Evolutionary conservation across 2,113 vertebrate genomes (phyloP).

Genomic region (Elachura formosa): DNA sequence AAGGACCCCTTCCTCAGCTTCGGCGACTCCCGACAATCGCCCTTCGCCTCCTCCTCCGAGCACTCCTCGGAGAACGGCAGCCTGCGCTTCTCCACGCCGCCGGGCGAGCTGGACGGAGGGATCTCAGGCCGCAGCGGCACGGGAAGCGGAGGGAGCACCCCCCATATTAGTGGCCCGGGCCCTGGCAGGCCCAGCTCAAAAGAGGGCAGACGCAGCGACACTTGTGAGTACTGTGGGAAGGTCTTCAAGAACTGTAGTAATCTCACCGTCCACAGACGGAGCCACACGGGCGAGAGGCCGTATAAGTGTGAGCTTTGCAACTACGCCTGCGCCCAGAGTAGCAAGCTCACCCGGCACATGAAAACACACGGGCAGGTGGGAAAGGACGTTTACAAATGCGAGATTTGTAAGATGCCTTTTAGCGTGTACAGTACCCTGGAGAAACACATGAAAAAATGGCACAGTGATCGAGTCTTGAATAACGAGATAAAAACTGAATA

Average conservation of each 20-base stretch:
- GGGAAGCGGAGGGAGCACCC: slow-evolving; percentile 96
- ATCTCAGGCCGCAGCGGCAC: slow-evolving; percentile 97
- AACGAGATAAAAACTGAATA: slow-evolving; percentile 99
- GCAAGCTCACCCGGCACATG: slow-evolving; percentile 99
- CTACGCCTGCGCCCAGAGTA: slow-evolving; percentile 99
- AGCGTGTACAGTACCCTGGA: slow-evolving; percentile 99
- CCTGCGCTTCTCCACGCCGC: slow-evolving; percentile 97
- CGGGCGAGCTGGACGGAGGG: slow-evolving; percentile 94
- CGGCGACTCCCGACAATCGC: slow-evolving; percentile 99
- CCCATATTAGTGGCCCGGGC: slow-evolving; percentile 92
- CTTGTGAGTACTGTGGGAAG: slow-evolving; percentile 99
- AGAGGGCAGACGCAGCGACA: slow-evolving; percentile 97
- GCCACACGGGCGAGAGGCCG: slow-evolving; percentile 98
- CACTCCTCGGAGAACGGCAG: slow-evolving; percentile 99
- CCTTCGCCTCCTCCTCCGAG: slow-evolving; percentile 97
- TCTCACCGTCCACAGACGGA: slow-evolving; percentile 99
- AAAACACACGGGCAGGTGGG: slow-evolving; percentile 99
- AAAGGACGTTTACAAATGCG: slow-evolving; percentile 99
- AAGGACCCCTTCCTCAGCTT: slow-evolving; percentile 99
- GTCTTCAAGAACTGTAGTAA: slow-evolving; percentile 99
- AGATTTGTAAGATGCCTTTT: slow-evolving; percentile 99
- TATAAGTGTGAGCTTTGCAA: slow-evolving; percentile 99
- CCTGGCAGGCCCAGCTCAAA: slow-evolving; percentile 94
- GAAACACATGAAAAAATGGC: slow-evolving; percentile 99
- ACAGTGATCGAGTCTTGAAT: slow-evolving; percentile 99